Conservation (phyloP, 2,113 vertebrate species). For the Channa maculata region DNA sequence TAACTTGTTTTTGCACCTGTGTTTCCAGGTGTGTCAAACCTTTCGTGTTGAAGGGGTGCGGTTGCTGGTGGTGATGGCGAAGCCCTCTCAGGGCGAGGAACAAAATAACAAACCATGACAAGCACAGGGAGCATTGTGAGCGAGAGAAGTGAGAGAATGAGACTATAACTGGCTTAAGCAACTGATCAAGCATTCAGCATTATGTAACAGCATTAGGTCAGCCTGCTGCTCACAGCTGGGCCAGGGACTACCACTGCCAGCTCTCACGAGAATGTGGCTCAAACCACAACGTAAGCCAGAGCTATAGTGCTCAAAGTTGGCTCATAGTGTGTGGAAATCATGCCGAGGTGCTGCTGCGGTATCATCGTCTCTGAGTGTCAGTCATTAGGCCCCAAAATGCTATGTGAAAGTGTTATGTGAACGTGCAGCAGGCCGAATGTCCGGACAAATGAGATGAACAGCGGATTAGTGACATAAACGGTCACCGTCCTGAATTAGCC, state of each 20-base stretch:
- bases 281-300: background rate
- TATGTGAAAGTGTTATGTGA: too few species aligned
- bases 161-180: constrained; percentile 68
- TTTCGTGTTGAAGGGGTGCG: background rate
- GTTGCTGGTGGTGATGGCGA: background rate
- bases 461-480: constrained; percentile 21
- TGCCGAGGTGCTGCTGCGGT: background rate
- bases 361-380: background rate
- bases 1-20: constrained; percentile 57
- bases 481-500: constrained; percentile 10
- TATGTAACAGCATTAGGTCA: constrained; percentile 72
- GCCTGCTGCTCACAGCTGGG: constrained; percentile 63
- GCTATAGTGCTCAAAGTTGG: background rate
- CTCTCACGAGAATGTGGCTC: constrained; percentile 18
- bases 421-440: background rate
- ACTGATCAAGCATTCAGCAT: constrained; percentile 57
- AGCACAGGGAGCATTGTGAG: constrained; percentile 8
- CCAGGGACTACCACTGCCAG: constrained; percentile 18
- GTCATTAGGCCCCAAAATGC: background rate
- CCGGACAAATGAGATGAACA: background rate
- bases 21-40: constrained; percentile 53
- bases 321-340: background rate
- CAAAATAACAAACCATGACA: constrained; percentile 22
- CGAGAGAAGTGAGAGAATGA: constrained; percentile 17
- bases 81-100: constrained; percentile 3